Conservation (phyloP, 2,797 vertebrate genomes). For the Crocodylus rhombifer region DNA sequence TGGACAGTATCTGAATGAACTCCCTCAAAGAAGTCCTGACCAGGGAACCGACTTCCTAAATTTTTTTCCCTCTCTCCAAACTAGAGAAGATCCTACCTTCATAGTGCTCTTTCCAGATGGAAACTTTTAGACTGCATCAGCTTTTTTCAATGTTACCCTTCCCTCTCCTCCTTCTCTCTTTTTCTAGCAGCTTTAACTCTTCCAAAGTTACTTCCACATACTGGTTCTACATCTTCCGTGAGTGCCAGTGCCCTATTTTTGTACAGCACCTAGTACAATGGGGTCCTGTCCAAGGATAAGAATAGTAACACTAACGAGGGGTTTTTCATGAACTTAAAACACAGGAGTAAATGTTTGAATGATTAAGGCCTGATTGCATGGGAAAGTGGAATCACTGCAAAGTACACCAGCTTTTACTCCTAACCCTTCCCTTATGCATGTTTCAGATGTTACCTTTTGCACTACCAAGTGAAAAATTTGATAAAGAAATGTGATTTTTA, state of each 20-base stretch:
- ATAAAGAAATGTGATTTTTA: slow-evolving; percentile 23
- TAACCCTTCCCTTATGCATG: background rate
- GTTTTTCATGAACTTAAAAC: background rate
- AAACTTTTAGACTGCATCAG: background rate
- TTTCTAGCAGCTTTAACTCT: background rate
- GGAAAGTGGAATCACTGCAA: background rate
- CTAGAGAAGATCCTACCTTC: background rate
- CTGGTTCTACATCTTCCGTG: background rate
- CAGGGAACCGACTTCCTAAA: background rate
- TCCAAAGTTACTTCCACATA: slow-evolving; percentile 4
- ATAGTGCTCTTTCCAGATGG: background rate
- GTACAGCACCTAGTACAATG: background rate
- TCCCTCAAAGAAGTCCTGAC: background rate
- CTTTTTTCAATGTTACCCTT: background rate
- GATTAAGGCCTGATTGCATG: background rate
- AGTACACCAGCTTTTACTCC: background rate
- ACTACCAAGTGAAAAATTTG: slow-evolving; percentile 31
- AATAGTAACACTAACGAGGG: background rate
- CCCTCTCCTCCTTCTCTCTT: background rate
- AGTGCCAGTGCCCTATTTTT: accelerated
- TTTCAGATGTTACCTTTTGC: slow-evolving; percentile 23
- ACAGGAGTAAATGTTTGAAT: background rate
- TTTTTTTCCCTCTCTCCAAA: background rate
- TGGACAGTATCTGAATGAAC: background rate
- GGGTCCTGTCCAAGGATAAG: too few relatives aligned